A percentile compares a stretch with the other conserved stretches of the same genome.
Conservation (phyloP, 2,888 invertebrate genomes). For the Gymnocheta viridis region DNA sequence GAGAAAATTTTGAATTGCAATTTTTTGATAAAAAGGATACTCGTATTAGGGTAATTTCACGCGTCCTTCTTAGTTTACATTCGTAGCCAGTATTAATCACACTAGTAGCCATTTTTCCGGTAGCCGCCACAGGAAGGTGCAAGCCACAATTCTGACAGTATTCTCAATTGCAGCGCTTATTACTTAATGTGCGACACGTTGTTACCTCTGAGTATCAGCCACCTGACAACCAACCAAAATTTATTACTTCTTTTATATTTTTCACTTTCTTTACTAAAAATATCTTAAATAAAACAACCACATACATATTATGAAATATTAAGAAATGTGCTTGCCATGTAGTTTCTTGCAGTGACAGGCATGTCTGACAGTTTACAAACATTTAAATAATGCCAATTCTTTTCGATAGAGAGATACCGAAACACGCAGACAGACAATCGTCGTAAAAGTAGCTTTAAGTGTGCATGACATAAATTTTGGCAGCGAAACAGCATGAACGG, state of each 20-base stretch:
- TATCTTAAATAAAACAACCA: not conserved
- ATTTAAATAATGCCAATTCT: slow-evolving; percentile 42
- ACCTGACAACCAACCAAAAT: no score
- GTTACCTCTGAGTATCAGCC: no score
- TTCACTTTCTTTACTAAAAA: not conserved
- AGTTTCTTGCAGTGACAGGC: slow-evolving; percentile 17
- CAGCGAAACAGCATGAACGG: not conserved
- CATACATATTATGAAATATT: not conserved
- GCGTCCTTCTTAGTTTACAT: no score
- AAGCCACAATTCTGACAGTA: no score
- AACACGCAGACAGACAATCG: not conserved
- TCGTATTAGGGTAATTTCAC: no score
- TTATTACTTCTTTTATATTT: not conserved
- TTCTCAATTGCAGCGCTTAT: no score
- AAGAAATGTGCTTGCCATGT: not conserved
- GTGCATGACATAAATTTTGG: slow-evolving; percentile 26
- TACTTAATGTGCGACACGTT: no score
- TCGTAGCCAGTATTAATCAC: no score
- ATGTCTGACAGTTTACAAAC: slow-evolving; percentile 44
- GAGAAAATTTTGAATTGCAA: no score
- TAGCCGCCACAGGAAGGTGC: no score
- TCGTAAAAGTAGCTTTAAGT: not conserved
- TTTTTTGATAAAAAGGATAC: no score
- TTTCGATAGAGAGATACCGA: not conserved
- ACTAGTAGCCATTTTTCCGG: no score